Evolutionary conservation across 2,888 invertebrate genomes (phyloP), one percentile per base, ranked within the genome.

Genomic region (Ornithoptera priamus): DNA sequence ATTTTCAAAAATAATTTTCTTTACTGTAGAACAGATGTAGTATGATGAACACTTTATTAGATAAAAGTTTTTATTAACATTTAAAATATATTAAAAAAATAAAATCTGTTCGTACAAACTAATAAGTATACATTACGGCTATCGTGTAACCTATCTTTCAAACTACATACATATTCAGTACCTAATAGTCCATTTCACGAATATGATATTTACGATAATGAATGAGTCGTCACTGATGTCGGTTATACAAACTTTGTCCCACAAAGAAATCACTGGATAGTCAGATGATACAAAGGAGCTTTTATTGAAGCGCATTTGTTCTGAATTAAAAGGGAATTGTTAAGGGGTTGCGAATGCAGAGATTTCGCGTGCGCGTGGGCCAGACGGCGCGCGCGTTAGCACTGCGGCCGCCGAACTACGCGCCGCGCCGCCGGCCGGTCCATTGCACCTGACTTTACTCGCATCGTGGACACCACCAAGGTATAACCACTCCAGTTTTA

Each of bases 281-380:
- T 50, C 5, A 50, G 2, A 10, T 20, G 22, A 22, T 58, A 22
- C 57, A 10, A 30, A 18, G 22, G 42, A 68, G 30, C 59, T 66
- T 62, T 65, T 36, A 8, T 58, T 53, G 53, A 24, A 56, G 36
- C 57, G n/a, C 53, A n/a, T 46, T 62, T 30, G 8, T 70, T 65
- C n/a, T 57, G 24, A 30, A 65, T 58, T 58, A 56, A 60, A 60
- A 42, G 39, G 24, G 75, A 79, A 81, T 78, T 75, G 82, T 80
- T 81, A 80, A 80, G 80, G 73, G 76, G 76, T 81, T 77, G 85
- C 85, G 85, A 85, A 85, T 81, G 81, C 82, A 82, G 76, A 80
- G 79, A 73, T 76, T 87, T 87, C 83, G 87, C 88, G 82, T 84
- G 88, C 92, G 91, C 89, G 90, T 89, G 84, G 85, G 86, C 81